Evolutionary conservation across 2,797 vertebrate genomes (phyloP), one percentile per base, ranked within the genome.

Genomic region (Enteromius radiatus): DNA sequence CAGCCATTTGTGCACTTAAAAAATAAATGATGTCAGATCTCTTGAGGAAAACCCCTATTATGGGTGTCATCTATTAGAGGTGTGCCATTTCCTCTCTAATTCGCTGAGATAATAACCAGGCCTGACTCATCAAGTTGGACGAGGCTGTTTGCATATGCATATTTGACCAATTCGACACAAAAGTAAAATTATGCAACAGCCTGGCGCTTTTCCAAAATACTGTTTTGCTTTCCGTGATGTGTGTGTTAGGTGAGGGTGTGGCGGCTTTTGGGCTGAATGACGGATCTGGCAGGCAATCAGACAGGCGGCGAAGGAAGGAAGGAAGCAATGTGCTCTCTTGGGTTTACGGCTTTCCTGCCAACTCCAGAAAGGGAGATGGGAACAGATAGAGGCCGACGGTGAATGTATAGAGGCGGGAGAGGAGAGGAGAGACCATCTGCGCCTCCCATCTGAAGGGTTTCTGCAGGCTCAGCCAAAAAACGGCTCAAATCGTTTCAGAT

Each of bases 261-360:
- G 74, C 78, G 52, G 26, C 43, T 26, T 80, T 80, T 77, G 26
- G 49, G 36, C 84, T 65, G 81, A 61, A 59, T 65, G 36, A 41
- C 5, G 4, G 59, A 36, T 84, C 84, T 76, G 81, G 70, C 81
- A 47, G 81, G 80, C 61, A 84, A 43, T 74, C 49, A 73, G 59
- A 81, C 81, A 82, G 82, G 86, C 67, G 23, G 49, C 23, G 5
- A 38, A 49, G 69, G 74, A 52, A 77, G 54, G 80, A 85, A 84
- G 78, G 63, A 87, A 84, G 75, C 77, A 63, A 38, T 67, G 71
- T 74, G 75, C 56, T 67, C 85, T 74, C 78, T 63, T 69, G 73
- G 36, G 87, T 85, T 80, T 77, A 63, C 71, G 36, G 45, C 26
- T 85, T 84, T 64, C 56, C 85, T 78, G 69, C 43, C 64, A 69